Conservation (phyloP, 2,888 invertebrate species). For the Himalopsyche kuldschensis region DNA sequence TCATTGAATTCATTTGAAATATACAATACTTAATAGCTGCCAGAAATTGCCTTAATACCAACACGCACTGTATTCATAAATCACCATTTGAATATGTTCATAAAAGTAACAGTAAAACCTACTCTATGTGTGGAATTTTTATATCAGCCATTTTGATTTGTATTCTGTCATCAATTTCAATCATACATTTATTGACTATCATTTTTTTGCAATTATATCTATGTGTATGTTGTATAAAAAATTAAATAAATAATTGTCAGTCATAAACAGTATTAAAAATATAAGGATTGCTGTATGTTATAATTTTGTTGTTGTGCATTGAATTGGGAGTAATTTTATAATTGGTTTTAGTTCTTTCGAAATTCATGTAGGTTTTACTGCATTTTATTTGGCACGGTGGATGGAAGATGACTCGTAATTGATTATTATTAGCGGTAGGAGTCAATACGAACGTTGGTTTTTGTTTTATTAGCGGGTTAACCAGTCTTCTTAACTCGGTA, state of each 20-base stretch:
- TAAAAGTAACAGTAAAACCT: not conserved
- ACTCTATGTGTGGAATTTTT: not conserved
- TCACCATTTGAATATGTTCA: not conserved
- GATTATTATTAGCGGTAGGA: not conserved
- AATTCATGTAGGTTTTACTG: not conserved
- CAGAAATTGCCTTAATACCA: constrained; percentile 30
- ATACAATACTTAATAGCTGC: constrained; percentile 13
- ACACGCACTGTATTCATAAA: not conserved
- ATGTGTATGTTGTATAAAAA: too few relatives aligned
- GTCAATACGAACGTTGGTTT: not conserved
- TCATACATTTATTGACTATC: too few relatives aligned
- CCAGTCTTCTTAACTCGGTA: constrained; percentile 6
- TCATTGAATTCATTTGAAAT: not conserved
- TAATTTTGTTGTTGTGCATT: too few relatives aligned
- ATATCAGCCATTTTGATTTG: not conserved
- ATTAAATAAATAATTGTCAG: too few relatives aligned
- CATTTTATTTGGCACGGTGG: not conserved
- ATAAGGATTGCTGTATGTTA: too few relatives aligned
- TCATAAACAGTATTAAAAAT: too few relatives aligned
- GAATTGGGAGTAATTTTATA: too few relatives aligned
- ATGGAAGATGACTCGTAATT: not conserved
- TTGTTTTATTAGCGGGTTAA: not conserved
- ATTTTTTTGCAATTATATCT: too few relatives aligned
- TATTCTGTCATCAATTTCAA: too few relatives aligned
- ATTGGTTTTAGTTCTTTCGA: too few relatives aligned